Evolutionary conservation across 2,797 vertebrate genomes (phyloP).

Genomic region (Rhinoraja longicauda): DNA sequence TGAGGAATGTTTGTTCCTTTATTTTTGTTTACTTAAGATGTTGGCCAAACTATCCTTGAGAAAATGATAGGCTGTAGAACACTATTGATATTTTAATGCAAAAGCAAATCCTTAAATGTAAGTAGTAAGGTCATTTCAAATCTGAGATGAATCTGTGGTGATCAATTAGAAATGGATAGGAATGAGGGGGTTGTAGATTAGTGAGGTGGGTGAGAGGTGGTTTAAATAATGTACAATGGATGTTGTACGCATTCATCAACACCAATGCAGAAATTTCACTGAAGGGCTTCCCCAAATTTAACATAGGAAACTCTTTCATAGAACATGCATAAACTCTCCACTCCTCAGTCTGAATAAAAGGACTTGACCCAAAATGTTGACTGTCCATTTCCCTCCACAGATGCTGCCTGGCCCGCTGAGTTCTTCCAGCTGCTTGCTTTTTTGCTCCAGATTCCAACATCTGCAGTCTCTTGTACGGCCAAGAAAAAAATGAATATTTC

Average conservation of each 20-base stretch:
- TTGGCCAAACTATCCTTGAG: no score
- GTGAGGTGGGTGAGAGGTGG: background rate
- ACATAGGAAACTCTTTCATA: background rate
- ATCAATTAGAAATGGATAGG: background rate
- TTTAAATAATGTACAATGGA: background rate
- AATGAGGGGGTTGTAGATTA: background rate
- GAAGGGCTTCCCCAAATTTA: background rate
- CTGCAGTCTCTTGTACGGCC: no score
- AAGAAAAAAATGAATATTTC: background rate
- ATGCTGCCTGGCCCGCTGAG: no score
- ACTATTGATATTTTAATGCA: background rate
- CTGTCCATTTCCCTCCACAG: no score
- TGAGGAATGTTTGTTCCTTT: no score
- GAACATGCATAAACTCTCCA: background rate
- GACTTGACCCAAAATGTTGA: no score
- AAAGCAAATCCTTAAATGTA: background rate
- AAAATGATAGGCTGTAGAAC: background rate
- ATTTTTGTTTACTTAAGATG: no score
- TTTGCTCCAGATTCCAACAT: no score
- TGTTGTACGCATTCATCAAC: background rate
- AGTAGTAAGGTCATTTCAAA: background rate
- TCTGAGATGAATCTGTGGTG: background rate
- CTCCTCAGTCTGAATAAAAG: background rate
- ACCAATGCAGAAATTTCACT: background rate
- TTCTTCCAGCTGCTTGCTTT: no score